Percentiles rank a stretch among this genome's conserved stretches.
Evolutionary conservation across 2,888 invertebrate species (phyloP).

Genomic region (Morpho helenor): DNA sequence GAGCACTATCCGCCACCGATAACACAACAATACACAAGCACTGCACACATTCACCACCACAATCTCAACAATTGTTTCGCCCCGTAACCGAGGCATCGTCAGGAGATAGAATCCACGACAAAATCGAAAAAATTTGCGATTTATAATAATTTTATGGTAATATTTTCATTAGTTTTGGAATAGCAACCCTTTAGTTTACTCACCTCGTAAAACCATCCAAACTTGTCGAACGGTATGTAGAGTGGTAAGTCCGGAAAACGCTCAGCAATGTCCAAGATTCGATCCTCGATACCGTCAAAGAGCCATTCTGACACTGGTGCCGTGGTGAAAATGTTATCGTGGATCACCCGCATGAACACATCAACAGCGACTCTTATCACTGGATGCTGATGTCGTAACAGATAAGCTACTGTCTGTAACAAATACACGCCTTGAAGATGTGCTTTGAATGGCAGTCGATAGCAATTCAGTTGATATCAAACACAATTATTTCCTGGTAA

Average conservation of each 20-base stretch:
- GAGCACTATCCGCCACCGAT: too few relatives aligned
- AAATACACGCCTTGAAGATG: background rate
- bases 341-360: conserved; percentile 72
- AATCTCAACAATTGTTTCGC: too few relatives aligned
- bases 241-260: conserved; percentile 74
- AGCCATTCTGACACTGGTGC: conserved; percentile 84
- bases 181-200: background rate
- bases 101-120: too few relatives aligned
- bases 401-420: conserved; percentile 81
- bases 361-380: conserved; percentile 66
- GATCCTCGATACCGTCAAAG: conserved; percentile 90
- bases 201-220: conserved; percentile 7
- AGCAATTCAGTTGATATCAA: background rate
- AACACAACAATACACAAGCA: too few relatives aligned
- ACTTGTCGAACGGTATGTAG: conserved; percentile 5
- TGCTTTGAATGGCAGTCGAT: background rate
- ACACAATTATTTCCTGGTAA: too few relatives aligned
- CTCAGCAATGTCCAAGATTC: conserved; percentile 78
- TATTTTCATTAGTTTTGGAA: too few relatives aligned
- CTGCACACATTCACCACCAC: too few relatives aligned
- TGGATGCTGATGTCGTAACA: conserved; percentile 65
- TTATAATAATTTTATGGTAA: too few relatives aligned
- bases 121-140: too few relatives aligned
- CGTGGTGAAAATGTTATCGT: conserved; percentile 76
- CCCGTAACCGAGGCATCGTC: too few relatives aligned